Base-by-base conservation (phyloP, 2,797 vertebrate species). In the Crenuchus spilurus region DNA sequence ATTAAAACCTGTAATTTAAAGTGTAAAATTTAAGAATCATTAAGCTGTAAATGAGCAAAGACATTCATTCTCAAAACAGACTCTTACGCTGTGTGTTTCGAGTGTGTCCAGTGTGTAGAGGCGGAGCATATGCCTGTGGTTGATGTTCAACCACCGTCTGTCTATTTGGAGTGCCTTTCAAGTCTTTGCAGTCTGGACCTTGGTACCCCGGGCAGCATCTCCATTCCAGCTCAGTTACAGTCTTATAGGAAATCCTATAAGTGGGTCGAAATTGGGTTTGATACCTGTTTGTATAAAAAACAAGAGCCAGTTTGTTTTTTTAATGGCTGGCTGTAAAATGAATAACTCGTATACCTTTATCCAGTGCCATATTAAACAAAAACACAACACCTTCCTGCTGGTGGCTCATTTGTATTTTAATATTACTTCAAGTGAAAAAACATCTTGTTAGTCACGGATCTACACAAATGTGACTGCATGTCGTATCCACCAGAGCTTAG, bases 131-230 rank as follows among this genome's bases (percentile, higher is more conserved):
- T 33, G 87, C 79, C 52, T 88, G 84, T 31, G 87, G 82, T 51
- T 88, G 86, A 6, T 52, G 80, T 82, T 82, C 85, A 60, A 81
- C 77, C 4, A 72, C 70, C 0, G 68, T 79, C 62, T 87, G 90
- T 74, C 65, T 74, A 37, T 89, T 84, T 20, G 85, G 85, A 2
- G 89, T 73, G 65, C 94, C 92, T 87, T 93, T 96, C 77, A 91
- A 86, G 75, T 97, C 94, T 88, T 88, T 94, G 82, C 98, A 99
- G 85, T 97, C 92, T 13, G 85, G 89, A 54, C 98, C 98, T 83
- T 90, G 93, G 84, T 94, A 96, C 20, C 95, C 95, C 0, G 98
- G 98, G 78, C 98, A 99, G 80, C 98, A 99, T 51, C 94, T 95
- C 97, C 97, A 99, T 66, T 98, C 95, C 35, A 99, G 70, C 82